Evolutionary conservation across 2,113 vertebrate species (phyloP).

Genomic region (Mesocricetus auratus): DNA sequence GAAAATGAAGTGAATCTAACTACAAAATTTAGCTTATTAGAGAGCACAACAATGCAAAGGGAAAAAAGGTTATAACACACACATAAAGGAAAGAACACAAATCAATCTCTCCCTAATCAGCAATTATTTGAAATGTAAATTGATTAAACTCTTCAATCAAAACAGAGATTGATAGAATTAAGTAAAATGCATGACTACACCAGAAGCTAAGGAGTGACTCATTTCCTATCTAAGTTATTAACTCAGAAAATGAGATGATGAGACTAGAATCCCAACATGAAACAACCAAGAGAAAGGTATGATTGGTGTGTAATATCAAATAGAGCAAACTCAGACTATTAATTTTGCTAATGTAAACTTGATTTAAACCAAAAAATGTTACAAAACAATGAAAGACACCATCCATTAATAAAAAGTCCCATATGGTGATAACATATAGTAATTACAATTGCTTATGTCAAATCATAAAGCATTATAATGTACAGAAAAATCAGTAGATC

Average conservation of each 20-base stretch:
- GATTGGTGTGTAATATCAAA: neutral
- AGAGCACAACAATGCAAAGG: neutral
- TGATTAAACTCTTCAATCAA: neutral
- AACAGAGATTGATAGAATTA: neutral
- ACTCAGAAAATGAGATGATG: neutral
- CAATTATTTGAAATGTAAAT: neutral
- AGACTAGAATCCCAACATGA: neutral
- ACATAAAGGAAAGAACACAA: neutral
- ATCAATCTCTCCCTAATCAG: neutral
- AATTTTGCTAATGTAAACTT: neutral
- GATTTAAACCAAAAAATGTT: neutral
- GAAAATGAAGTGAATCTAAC: neutral
- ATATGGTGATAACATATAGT: neutral
- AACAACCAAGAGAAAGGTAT: neutral
- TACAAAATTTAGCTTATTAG: neutral
- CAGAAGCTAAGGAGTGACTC: neutral
- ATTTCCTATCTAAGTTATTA: neutral
- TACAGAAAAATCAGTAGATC: neutral
- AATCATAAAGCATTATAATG: neutral
- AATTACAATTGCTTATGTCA: neutral
- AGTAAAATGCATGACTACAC: neutral
- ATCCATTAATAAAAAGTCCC: neutral
- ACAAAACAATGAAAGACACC: neutral
- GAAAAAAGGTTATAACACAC: neutral
- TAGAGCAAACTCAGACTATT: neutral